Conservation (phyloP, 1,140 invertebrate species). For the Heliconius congener region DNA sequence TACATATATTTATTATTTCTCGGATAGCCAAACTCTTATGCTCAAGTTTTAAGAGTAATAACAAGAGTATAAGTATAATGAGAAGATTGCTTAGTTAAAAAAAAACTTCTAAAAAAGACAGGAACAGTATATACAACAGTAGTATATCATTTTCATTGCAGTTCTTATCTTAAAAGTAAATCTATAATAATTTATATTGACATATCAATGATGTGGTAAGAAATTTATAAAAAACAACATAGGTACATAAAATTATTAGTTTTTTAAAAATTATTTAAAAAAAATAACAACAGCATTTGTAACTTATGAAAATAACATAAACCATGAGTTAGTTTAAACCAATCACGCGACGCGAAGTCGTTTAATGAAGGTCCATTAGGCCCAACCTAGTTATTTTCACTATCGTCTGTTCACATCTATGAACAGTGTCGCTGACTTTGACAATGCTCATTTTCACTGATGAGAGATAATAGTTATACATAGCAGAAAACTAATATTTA, state of each 20-base stretch:
- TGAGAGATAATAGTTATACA: background rate
- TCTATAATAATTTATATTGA: too few species aligned
- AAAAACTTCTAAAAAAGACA: background rate
- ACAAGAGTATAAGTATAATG: background rate
- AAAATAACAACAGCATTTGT: slow-evolving; percentile 13
- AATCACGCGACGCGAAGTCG: slow-evolving; percentile 24
- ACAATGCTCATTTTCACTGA: background rate
- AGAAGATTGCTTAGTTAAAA: background rate
- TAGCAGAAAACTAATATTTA: background rate
- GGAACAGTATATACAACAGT: background rate
- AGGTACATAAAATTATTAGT: background rate
- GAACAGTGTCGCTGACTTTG: slow-evolving; percentile 15
- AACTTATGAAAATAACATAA: slow-evolving; percentile 23
- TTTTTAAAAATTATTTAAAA: background rate
- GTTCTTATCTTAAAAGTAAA: too few species aligned
- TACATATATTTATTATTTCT: too few species aligned
- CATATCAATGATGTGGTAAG: too few species aligned
- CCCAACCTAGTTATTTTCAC: slow-evolving; percentile 23
- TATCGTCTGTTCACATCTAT: slow-evolving; percentile 22
- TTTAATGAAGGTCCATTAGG: slow-evolving; percentile 28
- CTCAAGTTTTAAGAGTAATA: background rate
- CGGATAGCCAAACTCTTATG: background rate
- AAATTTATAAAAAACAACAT: too few species aligned
- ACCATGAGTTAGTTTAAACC: slow-evolving; percentile 23
- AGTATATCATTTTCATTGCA: background rate